Percentiles rank a stretch among this genome's conserved stretches.
phyloP scores from a whole-genome alignment of 2,888 invertebrate species.

The Choristoneura rosaceana region DNA sequence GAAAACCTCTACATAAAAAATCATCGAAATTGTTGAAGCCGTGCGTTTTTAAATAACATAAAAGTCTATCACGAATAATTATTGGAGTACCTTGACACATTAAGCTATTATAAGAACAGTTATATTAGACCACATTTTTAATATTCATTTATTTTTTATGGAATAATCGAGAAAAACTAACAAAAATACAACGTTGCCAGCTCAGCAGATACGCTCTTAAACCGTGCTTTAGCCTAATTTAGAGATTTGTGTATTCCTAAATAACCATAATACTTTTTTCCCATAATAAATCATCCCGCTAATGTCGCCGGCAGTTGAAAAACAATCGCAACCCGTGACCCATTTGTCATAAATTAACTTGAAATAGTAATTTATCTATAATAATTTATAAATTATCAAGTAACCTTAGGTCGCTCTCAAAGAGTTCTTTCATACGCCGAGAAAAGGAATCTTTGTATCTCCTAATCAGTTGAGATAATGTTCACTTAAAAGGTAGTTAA shows the following conservation, averaged over 20 bases:
- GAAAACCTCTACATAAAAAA: too few relatives aligned
- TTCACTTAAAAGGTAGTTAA: slow-evolving; percentile 75
- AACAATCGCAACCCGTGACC: slow-evolving; percentile 36
- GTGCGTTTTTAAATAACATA: too few relatives aligned
- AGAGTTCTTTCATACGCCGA: slow-evolving; percentile 51
- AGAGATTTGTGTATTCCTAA: neutral
- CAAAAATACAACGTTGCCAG: too few relatives aligned
- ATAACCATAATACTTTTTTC: slow-evolving; percentile 7
- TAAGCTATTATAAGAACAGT: too few relatives aligned
- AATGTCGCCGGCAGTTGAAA: slow-evolving; percentile 31
- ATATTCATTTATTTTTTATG: too few relatives aligned
- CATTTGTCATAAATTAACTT: slow-evolving; percentile 34
- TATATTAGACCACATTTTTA: too few relatives aligned
- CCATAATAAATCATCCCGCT: slow-evolving; percentile 24
- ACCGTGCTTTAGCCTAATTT: neutral
- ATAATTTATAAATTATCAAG: slow-evolving; percentile 61
- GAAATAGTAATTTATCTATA: slow-evolving; percentile 53
- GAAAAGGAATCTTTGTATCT: slow-evolving; percentile 64
- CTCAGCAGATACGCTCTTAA: too few relatives aligned
- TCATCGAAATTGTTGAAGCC: too few relatives aligned
- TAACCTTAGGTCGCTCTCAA: slow-evolving; percentile 65
- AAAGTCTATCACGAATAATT: too few relatives aligned
- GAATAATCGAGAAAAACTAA: too few relatives aligned
- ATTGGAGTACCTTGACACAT: too few relatives aligned
- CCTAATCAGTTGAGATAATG: slow-evolving; percentile 73